A percentile compares a stretch with the other conserved stretches of the same genome.
phyloP scores from a whole-genome alignment of 2,113 vertebrate species.

The Rhabdomys dilectus region DNA sequence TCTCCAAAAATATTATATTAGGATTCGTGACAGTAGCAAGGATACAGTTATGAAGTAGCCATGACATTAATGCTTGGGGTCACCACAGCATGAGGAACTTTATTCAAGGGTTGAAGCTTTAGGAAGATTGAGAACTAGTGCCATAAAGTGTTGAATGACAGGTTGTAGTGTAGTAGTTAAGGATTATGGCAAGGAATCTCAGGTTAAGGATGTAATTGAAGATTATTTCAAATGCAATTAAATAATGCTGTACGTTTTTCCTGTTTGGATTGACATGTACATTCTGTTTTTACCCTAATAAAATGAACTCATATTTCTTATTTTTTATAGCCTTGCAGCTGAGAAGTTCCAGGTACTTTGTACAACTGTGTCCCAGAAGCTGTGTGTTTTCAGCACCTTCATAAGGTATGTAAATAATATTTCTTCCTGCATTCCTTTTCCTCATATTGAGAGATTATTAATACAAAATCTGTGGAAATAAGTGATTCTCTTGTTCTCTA shows the following conservation, averaged over 20 bases:
- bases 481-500: background rate
- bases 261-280: background rate
- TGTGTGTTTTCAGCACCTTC: slow-evolving; percentile 53
- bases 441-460: background rate
- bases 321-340: slow-evolving; percentile 75
- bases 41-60: background rate
- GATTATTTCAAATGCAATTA: background rate
- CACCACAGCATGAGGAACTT: background rate
- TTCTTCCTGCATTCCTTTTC: slow-evolving; percentile 2
- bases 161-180: background rate
- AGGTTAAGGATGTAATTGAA: background rate
- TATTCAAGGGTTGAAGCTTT: background rate
- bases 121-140: background rate
- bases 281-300: background rate
- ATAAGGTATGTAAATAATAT: slow-evolving; percentile 77
- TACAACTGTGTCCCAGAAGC: slow-evolving; percentile 53
- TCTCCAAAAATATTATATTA: background rate
- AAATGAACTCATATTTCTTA: slow-evolving; percentile 43
- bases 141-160: background rate
- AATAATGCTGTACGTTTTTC: background rate
- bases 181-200: background rate
- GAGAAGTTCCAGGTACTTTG: slow-evolving; percentile 70
- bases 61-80: background rate
- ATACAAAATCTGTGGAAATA: slow-evolving; percentile 8
- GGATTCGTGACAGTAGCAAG: background rate